Evolutionary conservation across 2,797 vertebrate genomes (phyloP).

Genomic region (Tadarida brasiliensis): DNA sequence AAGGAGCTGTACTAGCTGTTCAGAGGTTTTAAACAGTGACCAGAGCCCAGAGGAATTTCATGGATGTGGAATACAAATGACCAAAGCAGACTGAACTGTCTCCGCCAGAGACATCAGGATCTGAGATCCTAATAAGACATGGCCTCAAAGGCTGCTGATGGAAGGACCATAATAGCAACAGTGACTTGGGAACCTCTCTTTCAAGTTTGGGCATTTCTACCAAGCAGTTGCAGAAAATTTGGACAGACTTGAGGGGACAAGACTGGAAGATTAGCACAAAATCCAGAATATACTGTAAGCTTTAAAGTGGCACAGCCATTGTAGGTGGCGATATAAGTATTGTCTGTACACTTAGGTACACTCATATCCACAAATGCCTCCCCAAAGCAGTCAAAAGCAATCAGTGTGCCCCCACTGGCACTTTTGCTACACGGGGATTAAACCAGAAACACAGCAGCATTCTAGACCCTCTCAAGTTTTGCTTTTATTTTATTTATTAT

Average conservation of each 20-base stretch:
- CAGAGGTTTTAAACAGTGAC: not conserved
- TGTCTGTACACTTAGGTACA: not conserved
- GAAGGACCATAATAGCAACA: accelerated
- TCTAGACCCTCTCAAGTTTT: not conserved
- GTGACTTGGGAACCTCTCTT: not conserved
- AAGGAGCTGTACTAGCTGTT: not conserved
- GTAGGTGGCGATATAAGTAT: not conserved
- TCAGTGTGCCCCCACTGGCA: too few relatives aligned
- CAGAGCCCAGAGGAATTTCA: not conserved
- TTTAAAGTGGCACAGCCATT: not conserved
- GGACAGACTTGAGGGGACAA: not conserved
- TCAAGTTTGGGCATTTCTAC: not conserved
- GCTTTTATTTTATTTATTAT: not conserved
- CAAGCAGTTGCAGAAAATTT: not conserved
- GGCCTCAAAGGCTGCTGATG: not conserved
- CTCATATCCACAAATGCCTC: not conserved
- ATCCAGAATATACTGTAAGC: not conserved
- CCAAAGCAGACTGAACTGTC: not conserved
- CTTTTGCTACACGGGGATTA: not conserved
- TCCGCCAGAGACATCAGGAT: not conserved
- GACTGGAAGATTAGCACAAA: not conserved
- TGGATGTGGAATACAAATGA: not conserved
- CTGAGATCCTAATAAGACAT: not conserved
- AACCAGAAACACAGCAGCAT: not conserved
- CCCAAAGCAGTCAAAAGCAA: not conserved